Percentiles rank a stretch among this genome's conserved stretches.
Conservation (phyloP, 2,113 vertebrate genomes). For the Hassar affinis region DNA sequence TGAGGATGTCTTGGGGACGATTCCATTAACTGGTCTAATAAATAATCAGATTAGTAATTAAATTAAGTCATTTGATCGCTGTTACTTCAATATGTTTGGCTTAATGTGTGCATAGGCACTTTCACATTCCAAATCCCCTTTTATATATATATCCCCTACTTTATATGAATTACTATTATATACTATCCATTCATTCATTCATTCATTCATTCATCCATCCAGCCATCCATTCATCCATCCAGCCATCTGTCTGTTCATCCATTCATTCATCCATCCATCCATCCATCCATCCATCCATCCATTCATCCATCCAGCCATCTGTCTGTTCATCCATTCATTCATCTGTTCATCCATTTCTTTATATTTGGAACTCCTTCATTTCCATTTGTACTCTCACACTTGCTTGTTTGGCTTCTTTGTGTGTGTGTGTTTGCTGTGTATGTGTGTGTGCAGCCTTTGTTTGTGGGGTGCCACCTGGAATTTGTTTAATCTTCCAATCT, state of each 20-base stretch:
- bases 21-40: slow-evolving; percentile 27
- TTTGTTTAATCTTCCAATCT: slow-evolving; percentile 56
- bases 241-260: no score
- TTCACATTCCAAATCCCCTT: neutral
- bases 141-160: no score
- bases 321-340: neutral
- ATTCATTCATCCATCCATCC: neutral
- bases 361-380: neutral
- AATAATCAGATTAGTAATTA: slow-evolving; percentile 34
- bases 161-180: no score
- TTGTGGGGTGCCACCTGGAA: slow-evolving; percentile 33
- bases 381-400: neutral
- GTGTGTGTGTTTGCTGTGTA: slow-evolving; percentile 4
- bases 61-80: slow-evolving; percentile 17
- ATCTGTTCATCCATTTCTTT: neutral
- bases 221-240: no score
- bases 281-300: no score
- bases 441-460: slow-evolving; percentile 3
- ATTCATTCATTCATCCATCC: no score
- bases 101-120: neutral
- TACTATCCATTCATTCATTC: neutral
- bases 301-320: neutral
- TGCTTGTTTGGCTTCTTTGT: neutral
- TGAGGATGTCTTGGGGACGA: neutral
- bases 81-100: slow-evolving; percentile 16